Base-by-base conservation (phyloP, 2,113 vertebrate genomes). In the Hypocryptadius cinnamomeus region DNA sequence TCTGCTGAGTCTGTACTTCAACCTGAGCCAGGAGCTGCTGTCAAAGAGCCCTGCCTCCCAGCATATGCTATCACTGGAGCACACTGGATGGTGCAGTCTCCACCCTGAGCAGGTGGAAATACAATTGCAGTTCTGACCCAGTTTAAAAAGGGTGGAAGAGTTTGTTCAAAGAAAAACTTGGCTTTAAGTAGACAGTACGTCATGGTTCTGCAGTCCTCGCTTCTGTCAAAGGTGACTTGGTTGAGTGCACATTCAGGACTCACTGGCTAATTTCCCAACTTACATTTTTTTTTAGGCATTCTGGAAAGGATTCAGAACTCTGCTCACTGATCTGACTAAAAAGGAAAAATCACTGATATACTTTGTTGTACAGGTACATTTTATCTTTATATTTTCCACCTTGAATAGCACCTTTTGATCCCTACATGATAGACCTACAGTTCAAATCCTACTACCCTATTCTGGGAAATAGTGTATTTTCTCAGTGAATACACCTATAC, bases 51-150 rank as follows among this genome's bases (percentile, higher is more conserved):
- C 60, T 69, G 40, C 30, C 27, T 56, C 50, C 51, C 48, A 71
- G 79, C 2, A 1, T 8, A 10, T 4, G 33, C 47, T 15, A 4
- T 39, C 53, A 20, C 71, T 31, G 25, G 33, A 24, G 74, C 37
- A 37, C 0, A 2, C 42, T 9, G 74, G n/a, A 21, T 4, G 8
- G 15, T 13, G 27, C 3, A 3, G 25, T 24, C 48, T 47, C 23
- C 12, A 24, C 6, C 3, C 66, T 10, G 15, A 48, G 31, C 39
- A 28, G 39, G 35, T 28, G 22, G 48, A 79, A 91, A 85, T 33
- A 54, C 15, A 33, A 42, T 4, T 60, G 68, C 35, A 35, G 18
- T 33, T 85, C 81, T 48, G 31, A 73, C 24, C 15, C 18, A 24
- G 35, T 42, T 73, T 28, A 23, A 70, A 91, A 84, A 57, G 53